These are phyloP conservation scores for Lucilia cuprina DNA, from an alignment of 1,140 invertebrate genomes.

Conservation along the genomic window DNA sequence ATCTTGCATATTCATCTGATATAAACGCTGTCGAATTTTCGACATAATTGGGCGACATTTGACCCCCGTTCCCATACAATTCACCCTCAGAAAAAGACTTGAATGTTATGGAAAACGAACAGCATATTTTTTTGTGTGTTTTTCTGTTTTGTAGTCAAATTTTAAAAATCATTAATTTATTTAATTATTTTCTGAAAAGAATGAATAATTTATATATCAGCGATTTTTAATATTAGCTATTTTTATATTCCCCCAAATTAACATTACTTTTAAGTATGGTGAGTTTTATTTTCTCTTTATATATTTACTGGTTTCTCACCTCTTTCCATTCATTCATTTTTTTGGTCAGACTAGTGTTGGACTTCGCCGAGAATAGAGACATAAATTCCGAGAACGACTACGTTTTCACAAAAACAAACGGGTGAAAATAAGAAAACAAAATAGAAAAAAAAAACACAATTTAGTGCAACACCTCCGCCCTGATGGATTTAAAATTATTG, in stretches of 20 bases:
- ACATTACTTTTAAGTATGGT: background rate
- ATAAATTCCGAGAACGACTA: constrained; percentile 1
- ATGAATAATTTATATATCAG: background rate
- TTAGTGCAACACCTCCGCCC: constrained; percentile 36
- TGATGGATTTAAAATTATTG: constrained; percentile 40
- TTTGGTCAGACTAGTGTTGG: constrained; percentile 1
- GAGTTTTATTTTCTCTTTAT: background rate
- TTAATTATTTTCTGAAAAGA: background rate
- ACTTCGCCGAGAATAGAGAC: background rate
- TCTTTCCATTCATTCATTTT: background rate
- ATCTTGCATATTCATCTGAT: no score
- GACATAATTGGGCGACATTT: no score
- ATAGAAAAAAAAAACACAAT: background rate
- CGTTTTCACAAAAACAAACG: constrained; percentile 10
- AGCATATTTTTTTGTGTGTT: no score
- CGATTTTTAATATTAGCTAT: background rate
- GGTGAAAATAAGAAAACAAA: background rate
- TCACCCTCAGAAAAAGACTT: no score
- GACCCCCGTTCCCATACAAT: no score
- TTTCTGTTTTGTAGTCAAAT: no score
- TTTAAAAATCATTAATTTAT: no score
- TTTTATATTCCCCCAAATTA: background rate
- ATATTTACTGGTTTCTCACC: background rate
- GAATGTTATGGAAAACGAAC: no score
- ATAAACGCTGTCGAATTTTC: no score